Base-by-base conservation (phyloP, 2,888 invertebrate species). In the Noctua janthe region DNA sequence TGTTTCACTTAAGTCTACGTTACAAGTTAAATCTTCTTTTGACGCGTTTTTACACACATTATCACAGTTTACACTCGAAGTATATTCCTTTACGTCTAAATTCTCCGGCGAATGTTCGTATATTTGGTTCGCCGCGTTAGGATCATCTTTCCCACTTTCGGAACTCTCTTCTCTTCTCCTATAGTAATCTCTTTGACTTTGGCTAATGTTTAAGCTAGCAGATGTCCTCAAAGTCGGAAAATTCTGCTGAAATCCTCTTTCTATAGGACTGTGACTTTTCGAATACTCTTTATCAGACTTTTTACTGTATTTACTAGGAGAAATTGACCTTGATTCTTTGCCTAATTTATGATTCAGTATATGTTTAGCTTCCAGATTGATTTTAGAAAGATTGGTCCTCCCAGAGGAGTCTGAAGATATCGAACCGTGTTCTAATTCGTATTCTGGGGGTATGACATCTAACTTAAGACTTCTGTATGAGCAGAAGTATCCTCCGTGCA, bases 401-500 rank as follows among this genome's bases (percentile, higher is more conserved):
- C 94, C 96, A 0, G 97, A 97, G 0, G 97, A 97, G 35, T 95
- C 96, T 1, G 96, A 96, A 0, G 96, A 96, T 2, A 96, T 35
- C 0, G 97, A 97, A 3, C 96, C 93, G 15, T 95, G 95, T 92
- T 97, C 96, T 2, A 94, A 67, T 84, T 96, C 96, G 64, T 96
- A 95, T 88, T 97, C 97, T 0, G 96, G 94, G 0, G 97, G 97
- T 47, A 97, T 97, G 3, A 97, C 92, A 82, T 97, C 97, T 67
- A 97, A 91, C 91, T 96, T 96, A 5, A 97, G 92, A 91, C 97
- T 97, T 93, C 96, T 97, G 86, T 97, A 97, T 0, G 97, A 97
- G 64, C 98, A 98, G 93, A 99, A 99, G 91, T 98, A 98, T 7
- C 99, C 99, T 62, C 99, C 99, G 85, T 98, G 98, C 97, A 99